These are phyloP conservation scores for Myrmecophaga tridactyla DNA, from an alignment of 2,113 vertebrate genomes.

Conservation along the genomic window DNA sequence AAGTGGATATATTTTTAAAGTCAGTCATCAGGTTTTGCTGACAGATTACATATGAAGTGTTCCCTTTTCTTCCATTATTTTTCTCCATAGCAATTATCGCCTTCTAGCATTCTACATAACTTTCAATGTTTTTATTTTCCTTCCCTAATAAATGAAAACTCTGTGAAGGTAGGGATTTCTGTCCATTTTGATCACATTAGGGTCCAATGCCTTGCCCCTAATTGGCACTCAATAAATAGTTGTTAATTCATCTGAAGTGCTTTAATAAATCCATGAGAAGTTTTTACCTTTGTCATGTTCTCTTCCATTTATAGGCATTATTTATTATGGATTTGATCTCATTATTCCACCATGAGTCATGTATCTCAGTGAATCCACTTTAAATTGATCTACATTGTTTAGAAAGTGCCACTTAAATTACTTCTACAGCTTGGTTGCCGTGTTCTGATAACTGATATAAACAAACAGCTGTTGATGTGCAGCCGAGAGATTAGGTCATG, in stretches of 20 bases:
- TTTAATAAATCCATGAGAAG: conserved; percentile 5
- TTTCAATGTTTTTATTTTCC: neutral
- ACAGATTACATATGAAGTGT: neutral
- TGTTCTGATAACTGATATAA: conserved; percentile 44
- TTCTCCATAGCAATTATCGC: neutral
- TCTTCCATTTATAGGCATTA: conserved; percentile 25
- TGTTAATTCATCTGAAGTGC: neutral
- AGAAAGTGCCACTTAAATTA: conserved; percentile 60
- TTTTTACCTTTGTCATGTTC: conserved; percentile 28
- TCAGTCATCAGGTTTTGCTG: neutral
- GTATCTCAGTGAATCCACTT: conserved; percentile 24
- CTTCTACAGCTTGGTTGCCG: neutral
- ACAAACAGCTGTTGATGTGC: conserved; percentile 50
- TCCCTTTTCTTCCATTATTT: neutral
- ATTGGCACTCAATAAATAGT: neutral
- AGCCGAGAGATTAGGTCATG: conserved; percentile 56
- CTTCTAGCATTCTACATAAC: neutral
- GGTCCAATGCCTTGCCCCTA: neutral
- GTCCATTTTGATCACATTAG: neutral
- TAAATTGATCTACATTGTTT: conserved; percentile 54
- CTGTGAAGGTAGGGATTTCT: neutral
- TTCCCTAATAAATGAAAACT: neutral
- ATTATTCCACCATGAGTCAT: conserved; percentile 36
- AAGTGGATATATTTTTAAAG: neutral
- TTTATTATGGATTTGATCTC: conserved; percentile 39